These are phyloP conservation scores for Fragum sueziense DNA, from an alignment of 2,888 invertebrate species.

Conservation along the genomic window DNA sequence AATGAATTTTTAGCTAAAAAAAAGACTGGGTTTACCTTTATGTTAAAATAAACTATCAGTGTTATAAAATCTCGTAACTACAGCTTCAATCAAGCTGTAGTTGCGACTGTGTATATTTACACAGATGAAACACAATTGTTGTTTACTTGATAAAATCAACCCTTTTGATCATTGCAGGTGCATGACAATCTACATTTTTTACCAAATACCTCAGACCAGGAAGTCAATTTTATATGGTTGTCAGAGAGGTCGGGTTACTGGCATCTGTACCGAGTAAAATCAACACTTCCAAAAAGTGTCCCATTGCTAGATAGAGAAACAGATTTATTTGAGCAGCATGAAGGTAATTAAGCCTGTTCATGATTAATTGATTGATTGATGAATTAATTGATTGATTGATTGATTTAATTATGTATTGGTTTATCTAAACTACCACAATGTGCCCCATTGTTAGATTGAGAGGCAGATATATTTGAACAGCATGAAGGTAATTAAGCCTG, in stretches of 20 bases:
- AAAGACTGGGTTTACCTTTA: no score
- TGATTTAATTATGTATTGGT: no score
- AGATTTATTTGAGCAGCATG: constrained; percentile 25
- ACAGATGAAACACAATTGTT: no score
- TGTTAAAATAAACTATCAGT: no score
- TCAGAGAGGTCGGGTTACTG: constrained; percentile 95
- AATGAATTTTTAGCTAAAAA: no score
- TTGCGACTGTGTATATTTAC: no score
- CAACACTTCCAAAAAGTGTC: constrained; percentile 35
- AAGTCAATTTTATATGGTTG: constrained; percentile 92
- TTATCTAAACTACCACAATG: constrained; percentile 42
- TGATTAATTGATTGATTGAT: no score
- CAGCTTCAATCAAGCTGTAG: no score
- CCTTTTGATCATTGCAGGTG: constrained; percentile 83
- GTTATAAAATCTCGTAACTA: no score
- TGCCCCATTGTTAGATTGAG: not conserved
- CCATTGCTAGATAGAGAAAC: not conserved
- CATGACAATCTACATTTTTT: constrained; percentile 95
- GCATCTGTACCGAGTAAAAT: constrained; percentile 88
- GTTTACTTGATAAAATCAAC: no score
- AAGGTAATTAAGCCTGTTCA: no score
- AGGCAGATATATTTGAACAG: constrained; percentile 18
- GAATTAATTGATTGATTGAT: no score
- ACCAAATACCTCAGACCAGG: constrained; percentile 81
- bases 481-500: constrained; percentile 45